Evolutionary conservation across 1,140 invertebrate genomes (phyloP).

Genomic region (Bemisia tabaci): DNA sequence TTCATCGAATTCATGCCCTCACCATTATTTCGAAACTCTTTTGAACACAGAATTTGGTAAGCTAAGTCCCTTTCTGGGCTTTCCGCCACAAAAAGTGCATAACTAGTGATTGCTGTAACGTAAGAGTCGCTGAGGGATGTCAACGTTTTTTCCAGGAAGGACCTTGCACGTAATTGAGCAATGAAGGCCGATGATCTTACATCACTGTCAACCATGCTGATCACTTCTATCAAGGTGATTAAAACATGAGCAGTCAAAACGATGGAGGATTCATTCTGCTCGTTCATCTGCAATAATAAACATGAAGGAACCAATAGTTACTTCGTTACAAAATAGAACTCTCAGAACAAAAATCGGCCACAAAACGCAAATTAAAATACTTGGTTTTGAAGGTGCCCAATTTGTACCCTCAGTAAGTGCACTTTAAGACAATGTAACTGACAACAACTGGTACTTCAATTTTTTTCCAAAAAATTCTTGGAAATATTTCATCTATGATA

Average conservation of each 20-base stretch:
- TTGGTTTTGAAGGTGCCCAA: no score
- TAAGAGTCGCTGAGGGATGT: constrained; percentile 33
- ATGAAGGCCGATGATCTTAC: constrained; percentile 7
- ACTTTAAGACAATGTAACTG: no score
- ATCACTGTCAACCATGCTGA: constrained; percentile 8
- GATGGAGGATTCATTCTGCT: no score
- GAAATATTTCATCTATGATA: no score
- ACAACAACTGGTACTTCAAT: no score
- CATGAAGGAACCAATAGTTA: no score
- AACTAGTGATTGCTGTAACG: constrained; percentile 36
- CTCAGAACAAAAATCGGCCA: no score
- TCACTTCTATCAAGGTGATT: constrained; percentile 25
- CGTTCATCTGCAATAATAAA: constrained; percentile 9
- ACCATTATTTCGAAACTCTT: constrained; percentile 10
- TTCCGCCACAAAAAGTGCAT: constrained; percentile 33
- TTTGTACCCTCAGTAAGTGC: no score
- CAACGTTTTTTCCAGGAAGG: constrained; percentile 33
- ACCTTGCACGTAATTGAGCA: constrained; percentile 11
- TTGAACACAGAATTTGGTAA: constrained; percentile 24
- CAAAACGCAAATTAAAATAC: no score
- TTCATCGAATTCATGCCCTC: no score
- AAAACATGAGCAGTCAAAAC: constrained; percentile 38
- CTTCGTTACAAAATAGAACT: no score
- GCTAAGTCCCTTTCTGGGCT: constrained; percentile 32
- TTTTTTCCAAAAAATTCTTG: no score